A percentile compares a stretch with the other conserved stretches of the same genome.
These are phyloP conservation scores for Delichon dasypus DNA, from an alignment of 2,797 vertebrate species.

Conservation along the genomic window DNA sequence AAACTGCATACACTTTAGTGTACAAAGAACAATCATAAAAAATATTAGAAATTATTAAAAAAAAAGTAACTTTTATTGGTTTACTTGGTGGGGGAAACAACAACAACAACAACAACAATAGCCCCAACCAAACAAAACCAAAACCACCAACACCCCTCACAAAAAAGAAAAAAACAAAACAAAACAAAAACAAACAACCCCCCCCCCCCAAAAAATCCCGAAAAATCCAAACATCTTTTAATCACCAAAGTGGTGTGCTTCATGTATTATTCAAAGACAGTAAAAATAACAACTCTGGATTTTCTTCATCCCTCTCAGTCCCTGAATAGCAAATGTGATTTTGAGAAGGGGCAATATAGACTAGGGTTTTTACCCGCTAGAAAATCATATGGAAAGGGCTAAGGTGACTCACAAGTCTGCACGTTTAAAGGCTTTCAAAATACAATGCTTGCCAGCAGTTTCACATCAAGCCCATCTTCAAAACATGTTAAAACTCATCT, in stretches of 20 bases:
- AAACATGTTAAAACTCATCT: neutral
- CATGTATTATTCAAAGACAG: neutral
- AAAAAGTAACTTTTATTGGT: neutral
- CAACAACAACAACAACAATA: neutral
- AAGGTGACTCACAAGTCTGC: neutral
- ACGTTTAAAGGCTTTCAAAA: conserved; percentile 3
- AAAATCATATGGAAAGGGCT: neutral
- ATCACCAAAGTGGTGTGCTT: neutral
- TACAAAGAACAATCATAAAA: neutral
- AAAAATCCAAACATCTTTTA: neutral
- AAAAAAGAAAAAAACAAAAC: neutral
- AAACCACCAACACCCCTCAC: too few relatives aligned
- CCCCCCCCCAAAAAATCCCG: neutral
- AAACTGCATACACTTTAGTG: neutral
- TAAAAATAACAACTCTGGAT: neutral
- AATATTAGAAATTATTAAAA: neutral
- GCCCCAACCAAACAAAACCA: neutral
- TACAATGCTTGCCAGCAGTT: neutral
- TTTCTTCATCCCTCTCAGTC: neutral
- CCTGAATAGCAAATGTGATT: neutral
- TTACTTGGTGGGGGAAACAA: neutral
- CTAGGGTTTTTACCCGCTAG: neutral
- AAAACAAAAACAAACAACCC: neutral
- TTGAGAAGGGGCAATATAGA: neutral
- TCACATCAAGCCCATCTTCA: neutral